Conservation (phyloP, 2,888 invertebrate genomes). For the Xanthorhoe spadicearia region DNA sequence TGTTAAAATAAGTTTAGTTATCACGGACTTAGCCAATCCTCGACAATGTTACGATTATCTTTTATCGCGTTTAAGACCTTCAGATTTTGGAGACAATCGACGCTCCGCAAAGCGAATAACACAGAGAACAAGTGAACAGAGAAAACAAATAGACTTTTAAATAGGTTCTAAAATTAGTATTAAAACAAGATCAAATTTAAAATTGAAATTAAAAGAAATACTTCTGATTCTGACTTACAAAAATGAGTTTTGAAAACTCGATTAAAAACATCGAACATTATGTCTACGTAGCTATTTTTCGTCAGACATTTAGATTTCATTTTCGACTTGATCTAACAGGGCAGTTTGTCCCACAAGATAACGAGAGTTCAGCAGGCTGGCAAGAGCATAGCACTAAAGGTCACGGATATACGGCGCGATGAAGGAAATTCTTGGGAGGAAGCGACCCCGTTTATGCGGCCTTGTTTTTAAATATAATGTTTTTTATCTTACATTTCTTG, state of each 20-base stretch:
- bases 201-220: not conserved
- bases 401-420: not conserved
- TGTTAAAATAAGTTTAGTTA: not conserved
- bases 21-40: not conserved
- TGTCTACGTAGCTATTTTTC: not conserved
- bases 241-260: not conserved
- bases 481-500: no score
- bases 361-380: not conserved
- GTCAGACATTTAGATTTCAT: not conserved
- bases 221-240: not conserved
- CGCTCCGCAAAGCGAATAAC: slow-evolving; percentile 21
- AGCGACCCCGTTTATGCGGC: not conserved
- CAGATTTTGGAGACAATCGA: slow-evolving; percentile 52
- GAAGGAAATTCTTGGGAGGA: not conserved
- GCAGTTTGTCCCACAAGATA: not conserved
- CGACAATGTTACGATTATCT: not conserved
- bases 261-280: not conserved
- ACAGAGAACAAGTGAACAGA: slow-evolving; percentile 8
- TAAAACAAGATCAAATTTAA: no score
- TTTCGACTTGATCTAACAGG: not conserved
- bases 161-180: no score
- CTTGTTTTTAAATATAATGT: not conserved
- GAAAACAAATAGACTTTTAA: not conserved
- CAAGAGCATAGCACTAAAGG: not conserved
- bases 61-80: not conserved